Percentiles rank a stretch among this genome's conserved stretches.
Conservation (phyloP, 2,113 vertebrate species). For the Myrmophylax atrothorax region DNA sequence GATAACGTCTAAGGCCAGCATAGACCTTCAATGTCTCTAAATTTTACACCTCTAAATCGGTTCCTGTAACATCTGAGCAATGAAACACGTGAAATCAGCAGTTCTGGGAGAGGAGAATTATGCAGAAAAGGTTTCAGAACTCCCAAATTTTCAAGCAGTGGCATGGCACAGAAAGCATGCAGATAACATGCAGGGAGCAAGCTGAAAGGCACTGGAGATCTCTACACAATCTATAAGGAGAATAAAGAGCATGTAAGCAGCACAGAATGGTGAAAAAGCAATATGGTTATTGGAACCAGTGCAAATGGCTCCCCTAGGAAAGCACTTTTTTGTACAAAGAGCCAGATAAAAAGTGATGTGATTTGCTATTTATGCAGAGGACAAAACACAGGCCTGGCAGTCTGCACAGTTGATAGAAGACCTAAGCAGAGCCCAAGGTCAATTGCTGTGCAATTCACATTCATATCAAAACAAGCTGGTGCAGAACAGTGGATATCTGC, state of each 20-base stretch:
- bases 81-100: neutral
- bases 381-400: neutral
- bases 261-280: neutral
- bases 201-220: neutral
- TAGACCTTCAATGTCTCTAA: neutral
- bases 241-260: neutral
- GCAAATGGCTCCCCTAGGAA: neutral
- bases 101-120: neutral
- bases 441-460: neutral
- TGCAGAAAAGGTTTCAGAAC: neutral
- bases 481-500: neutral
- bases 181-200: neutral
- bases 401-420: neutral
- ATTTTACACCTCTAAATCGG: accelerated
- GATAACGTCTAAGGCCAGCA: neutral
- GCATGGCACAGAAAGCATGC: neutral
- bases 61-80: neutral
- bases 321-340: neutral
- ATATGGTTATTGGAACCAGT: neutral
- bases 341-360: neutral
- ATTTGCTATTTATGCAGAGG: neutral
- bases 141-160: neutral
- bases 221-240: neutral
- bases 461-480: neutral
- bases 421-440: neutral